phyloP scores from a whole-genome alignment of 2,888 invertebrate species.

The Blera fallax region DNA sequence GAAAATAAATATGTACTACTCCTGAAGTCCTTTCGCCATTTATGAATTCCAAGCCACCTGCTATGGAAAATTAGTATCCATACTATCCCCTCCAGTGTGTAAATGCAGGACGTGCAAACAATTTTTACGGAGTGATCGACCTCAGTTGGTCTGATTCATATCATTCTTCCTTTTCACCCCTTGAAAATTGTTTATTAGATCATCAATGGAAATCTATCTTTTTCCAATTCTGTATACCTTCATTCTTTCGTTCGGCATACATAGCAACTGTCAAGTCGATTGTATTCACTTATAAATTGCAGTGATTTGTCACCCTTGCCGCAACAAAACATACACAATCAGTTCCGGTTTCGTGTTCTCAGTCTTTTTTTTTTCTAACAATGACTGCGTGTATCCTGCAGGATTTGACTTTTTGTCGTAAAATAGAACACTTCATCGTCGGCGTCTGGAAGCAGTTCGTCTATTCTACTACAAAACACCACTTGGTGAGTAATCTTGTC shows the following conservation, averaged over 20 bases:
- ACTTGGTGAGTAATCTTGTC: slow-evolving; percentile 12
- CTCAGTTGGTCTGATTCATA: neutral
- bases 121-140: too few species aligned
- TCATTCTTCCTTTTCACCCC: neutral
- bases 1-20: too few species aligned
- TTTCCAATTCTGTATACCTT: slow-evolving; percentile 7
- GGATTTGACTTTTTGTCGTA: slow-evolving; percentile 39
- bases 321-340: slow-evolving; percentile 60
- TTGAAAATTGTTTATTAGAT: slow-evolving; percentile 6
- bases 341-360: slow-evolving; percentile 55
- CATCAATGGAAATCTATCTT: slow-evolving; percentile 12
- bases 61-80: too few species aligned
- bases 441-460: slow-evolving; percentile 37
- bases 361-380: neutral
- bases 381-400: slow-evolving; percentile 49
- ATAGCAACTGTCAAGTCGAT: slow-evolving; percentile 6
- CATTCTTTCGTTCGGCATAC: neutral
- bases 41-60: too few species aligned
- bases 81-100: too few species aligned
- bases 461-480: slow-evolving; percentile 14
- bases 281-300: slow-evolving; percentile 53
- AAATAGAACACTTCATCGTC: slow-evolving; percentile 9
- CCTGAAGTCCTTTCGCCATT: too few species aligned
- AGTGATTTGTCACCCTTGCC: slow-evolving; percentile 64
- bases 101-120: too few species aligned